These are phyloP conservation scores for Phenganax stokvisi DNA, from an alignment of 92 coral and sea anemone genomes.

Conservation along the genomic window DNA sequence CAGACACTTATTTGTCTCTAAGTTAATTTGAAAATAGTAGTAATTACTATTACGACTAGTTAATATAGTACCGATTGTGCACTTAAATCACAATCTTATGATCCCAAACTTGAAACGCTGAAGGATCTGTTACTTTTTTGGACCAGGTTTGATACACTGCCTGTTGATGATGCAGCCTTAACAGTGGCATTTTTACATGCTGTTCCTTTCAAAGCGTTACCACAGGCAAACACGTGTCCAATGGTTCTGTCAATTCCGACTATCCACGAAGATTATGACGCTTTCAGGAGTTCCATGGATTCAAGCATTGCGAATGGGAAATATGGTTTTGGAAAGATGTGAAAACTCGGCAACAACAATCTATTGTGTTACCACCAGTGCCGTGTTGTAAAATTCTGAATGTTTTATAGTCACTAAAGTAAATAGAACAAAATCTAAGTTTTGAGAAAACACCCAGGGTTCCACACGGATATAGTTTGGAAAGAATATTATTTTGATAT, in stretches of 20 bases:
- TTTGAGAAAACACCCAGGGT: too few species aligned
- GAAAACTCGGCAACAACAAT: not conserved
- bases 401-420: not conserved
- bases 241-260: slow-evolving; percentile 10
- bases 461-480: too few species aligned
- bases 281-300: not conserved
- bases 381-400: not conserved
- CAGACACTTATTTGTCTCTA: too few species aligned
- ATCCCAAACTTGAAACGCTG: not conserved
- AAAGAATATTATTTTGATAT: too few species aligned
- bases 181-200: not conserved
- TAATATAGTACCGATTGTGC: too few species aligned
- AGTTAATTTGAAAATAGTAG: too few species aligned
- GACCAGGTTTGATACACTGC: not conserved
- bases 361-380: not conserved
- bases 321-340: slow-evolving; percentile 3
- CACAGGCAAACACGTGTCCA: slow-evolving; percentile 10
- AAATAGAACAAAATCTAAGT: not conserved
- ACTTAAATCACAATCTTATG: too few species aligned
- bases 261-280: not conserved
- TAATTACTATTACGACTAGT: too few species aligned
- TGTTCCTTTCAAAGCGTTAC: not conserved
- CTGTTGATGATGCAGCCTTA: not conserved
- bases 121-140: slow-evolving; percentile 1
- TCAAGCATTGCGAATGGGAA: not conserved